Percentiles rank a stretch among this genome's conserved stretches.
Conservation (phyloP, 2,113 vertebrate species). For the Caranx ignobilis region DNA sequence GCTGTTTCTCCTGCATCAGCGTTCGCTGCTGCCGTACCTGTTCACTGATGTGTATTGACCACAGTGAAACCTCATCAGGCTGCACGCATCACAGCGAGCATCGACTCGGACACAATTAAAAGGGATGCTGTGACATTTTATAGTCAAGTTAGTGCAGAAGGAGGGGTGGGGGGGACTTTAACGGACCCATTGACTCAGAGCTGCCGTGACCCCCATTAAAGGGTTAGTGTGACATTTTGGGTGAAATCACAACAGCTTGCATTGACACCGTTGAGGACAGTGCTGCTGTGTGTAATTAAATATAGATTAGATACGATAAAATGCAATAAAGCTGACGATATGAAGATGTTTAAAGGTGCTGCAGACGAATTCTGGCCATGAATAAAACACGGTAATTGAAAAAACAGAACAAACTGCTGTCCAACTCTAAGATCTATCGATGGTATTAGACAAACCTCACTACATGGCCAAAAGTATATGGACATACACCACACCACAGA, state of each 20-base stretch:
- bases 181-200: conserved; percentile 14
- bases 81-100: conserved; percentile 14
- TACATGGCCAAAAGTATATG: too few species aligned
- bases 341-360: neutral
- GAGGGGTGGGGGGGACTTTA: conserved; percentile 13
- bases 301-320: neutral
- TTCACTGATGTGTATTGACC: conserved; percentile 34
- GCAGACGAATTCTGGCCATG: neutral
- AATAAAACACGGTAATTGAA: neutral
- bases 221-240: conserved; percentile 39
- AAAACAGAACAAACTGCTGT: neutral
- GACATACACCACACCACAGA: too few species aligned
- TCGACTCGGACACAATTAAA: conserved; percentile 34
- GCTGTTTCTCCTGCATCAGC: conserved; percentile 23
- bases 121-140: conserved; percentile 9
- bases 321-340: neutral
- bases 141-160: neutral
- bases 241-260: neutral
- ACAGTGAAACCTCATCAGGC: conserved; percentile 31
- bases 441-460: too few species aligned
- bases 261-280: neutral
- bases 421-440: neutral
- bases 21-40: conserved; percentile 13
- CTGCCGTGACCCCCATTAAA: neutral
- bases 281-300: neutral